Evolutionary conservation across 2,888 invertebrate genomes (phyloP).

Genomic region (Crepidodera aurea): DNA sequence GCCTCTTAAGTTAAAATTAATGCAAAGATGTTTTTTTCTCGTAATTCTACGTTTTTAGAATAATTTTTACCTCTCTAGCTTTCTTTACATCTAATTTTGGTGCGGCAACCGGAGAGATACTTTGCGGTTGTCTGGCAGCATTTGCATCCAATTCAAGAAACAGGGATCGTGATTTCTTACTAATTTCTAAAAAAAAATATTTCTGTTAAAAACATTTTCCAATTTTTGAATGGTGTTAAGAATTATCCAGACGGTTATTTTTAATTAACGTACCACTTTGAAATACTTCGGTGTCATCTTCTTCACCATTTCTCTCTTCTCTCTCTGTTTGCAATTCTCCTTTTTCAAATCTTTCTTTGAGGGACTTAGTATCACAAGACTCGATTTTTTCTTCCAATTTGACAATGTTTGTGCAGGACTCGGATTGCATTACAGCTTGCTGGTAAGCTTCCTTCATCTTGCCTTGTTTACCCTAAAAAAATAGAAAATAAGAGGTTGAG

Average conservation of each 20-base stretch:
- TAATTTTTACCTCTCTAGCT: conserved; percentile 65
- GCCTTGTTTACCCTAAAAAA: conserved; percentile 80
- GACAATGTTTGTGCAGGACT: conserved; percentile 64
- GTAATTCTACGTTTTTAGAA: background rate
- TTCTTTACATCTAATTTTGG: conserved; percentile 69
- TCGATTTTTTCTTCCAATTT: conserved; percentile 65
- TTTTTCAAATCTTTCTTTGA: conserved; percentile 81
- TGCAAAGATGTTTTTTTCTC: too few species aligned
- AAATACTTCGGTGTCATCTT: conserved; percentile 78
- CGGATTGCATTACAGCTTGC: conserved; percentile 85
- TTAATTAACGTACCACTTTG: conserved; percentile 82
- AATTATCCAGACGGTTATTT: too few species aligned
- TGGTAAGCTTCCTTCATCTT: conserved; percentile 93
- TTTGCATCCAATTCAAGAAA: conserved; percentile 87
- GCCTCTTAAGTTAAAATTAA: too few species aligned
- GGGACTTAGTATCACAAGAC: conserved; percentile 62
- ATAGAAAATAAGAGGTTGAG: background rate
- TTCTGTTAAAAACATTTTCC: background rate
- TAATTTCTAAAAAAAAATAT: conserved; percentile 69
- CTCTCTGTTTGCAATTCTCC: conserved; percentile 73
- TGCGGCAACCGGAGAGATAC: conserved; percentile 66
- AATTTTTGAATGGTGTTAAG: too few species aligned
- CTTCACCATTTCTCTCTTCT: conserved; percentile 63
- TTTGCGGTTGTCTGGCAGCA: conserved; percentile 69
- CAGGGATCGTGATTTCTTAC: conserved; percentile 85